Percentiles rank a stretch among this genome's conserved stretches.
Evolutionary conservation across 2,888 invertebrate species (phyloP).

Genomic region (Xestia sexstrigata): DNA sequence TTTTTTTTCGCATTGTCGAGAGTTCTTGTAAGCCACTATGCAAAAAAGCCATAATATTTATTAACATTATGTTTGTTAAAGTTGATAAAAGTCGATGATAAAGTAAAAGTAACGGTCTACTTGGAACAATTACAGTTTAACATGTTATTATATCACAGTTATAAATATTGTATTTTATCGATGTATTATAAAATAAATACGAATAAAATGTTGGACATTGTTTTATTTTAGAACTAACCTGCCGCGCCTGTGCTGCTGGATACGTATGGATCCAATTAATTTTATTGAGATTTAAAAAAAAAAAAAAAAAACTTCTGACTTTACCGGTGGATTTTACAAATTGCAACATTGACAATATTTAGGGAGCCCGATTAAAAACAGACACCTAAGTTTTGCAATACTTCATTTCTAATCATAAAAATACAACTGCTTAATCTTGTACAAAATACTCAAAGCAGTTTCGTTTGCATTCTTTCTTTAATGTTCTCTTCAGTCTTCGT

Average conservation of each 20-base stretch:
- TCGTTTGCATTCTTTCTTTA: slow-evolving; percentile 72
- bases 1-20: background rate
- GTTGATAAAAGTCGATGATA: slow-evolving; percentile 57
- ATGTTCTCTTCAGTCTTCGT: background rate
- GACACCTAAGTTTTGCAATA: background rate
- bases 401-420: background rate
- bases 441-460: slow-evolving; percentile 62
- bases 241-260: too few species aligned
- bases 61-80: slow-evolving; percentile 67
- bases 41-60: slow-evolving; percentile 63
- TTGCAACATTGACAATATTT: background rate
- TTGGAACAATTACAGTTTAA: slow-evolving; percentile 70
- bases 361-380: background rate
- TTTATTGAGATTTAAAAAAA: background rate
- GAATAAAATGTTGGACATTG: slow-evolving; percentile 67
- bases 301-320: too few species aligned
- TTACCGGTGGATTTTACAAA: too few species aligned
- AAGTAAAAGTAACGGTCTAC: slow-evolving; percentile 53
- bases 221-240: slow-evolving; percentile 47
- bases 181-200: slow-evolving; percentile 81
- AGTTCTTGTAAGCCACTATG: slow-evolving; percentile 24
- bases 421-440: background rate
- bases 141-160: slow-evolving; percentile 82
- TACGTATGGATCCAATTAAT: background rate
- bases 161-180: slow-evolving; percentile 86